Percentiles rank a stretch among this genome's conserved stretches.
phyloP scores from a whole-genome alignment of 2,113 vertebrate genomes.

The human (Homo sapiens) region DNA sequence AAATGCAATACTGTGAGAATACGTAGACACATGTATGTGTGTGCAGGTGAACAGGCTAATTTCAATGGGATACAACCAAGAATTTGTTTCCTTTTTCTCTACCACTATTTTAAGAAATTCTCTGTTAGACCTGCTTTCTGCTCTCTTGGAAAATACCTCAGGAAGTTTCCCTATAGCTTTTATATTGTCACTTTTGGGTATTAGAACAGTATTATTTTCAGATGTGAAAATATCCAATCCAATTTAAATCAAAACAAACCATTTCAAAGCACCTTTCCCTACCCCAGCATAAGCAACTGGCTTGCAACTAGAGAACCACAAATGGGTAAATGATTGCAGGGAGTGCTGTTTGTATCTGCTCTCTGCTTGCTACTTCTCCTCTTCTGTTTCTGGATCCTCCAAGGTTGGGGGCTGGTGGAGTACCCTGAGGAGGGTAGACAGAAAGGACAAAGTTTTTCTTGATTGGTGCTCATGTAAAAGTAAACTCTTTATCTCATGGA shows the following conservation, averaged over 20 bases:
- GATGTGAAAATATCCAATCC: constrained; percentile 29
- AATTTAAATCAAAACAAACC: constrained; percentile 32
- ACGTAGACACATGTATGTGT: background rate
- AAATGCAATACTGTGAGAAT: background rate
- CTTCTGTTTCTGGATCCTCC: background rate
- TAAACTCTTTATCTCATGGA: background rate
- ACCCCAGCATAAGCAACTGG: background rate
- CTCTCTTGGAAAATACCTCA: background rate
- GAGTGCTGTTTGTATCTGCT: background rate
- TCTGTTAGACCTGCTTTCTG: background rate
- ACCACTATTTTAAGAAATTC: constrained; percentile 13
- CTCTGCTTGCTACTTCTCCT: no score
- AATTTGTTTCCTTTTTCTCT: background rate
- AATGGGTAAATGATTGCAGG: background rate
- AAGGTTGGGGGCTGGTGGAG: background rate
- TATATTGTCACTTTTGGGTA: background rate
- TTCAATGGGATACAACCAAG: background rate
- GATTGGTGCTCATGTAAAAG: no score
- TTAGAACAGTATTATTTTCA: constrained; percentile 42
- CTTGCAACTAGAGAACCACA: background rate
- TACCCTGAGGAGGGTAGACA: background rate
- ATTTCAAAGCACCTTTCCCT: background rate
- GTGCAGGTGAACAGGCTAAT: background rate
- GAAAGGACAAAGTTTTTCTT: background rate
- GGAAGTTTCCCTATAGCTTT: background rate